phyloP scores from a whole-genome alignment of 1,140 invertebrate species.

The Habropoda laboriosa region DNA sequence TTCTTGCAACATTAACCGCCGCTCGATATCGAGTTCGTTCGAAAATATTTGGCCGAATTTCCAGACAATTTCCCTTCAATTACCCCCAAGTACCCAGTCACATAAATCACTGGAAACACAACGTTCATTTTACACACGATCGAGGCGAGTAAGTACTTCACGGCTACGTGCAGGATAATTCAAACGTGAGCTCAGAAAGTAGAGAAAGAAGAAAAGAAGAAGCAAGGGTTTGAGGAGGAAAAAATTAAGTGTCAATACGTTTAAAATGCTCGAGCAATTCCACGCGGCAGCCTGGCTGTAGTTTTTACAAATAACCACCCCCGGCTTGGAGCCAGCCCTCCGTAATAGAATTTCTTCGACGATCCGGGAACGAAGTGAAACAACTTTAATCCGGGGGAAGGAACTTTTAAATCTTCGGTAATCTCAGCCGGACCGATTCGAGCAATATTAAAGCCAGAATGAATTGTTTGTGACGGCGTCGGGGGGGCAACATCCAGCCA shows the following conservation, averaged over 20 bases:
- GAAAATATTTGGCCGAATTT: not conserved
- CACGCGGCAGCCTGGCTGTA: not conserved
- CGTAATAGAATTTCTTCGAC: slow-evolving; percentile 34
- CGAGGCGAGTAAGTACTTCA: not conserved
- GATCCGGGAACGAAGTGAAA: not conserved
- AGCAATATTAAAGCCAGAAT: slow-evolving; percentile 8
- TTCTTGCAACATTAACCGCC: too few species aligned
- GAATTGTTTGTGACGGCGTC: not conserved
- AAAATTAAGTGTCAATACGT: slow-evolving; percentile 3
- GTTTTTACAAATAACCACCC: slow-evolving; percentile 34
- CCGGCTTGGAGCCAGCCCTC: not conserved
- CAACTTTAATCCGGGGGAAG: slow-evolving; percentile 33
- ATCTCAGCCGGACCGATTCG: slow-evolving; percentile 17
- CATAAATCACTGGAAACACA: not conserved
- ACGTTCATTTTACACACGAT: not conserved
- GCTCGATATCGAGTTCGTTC: too few species aligned
- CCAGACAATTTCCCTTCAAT: not conserved
- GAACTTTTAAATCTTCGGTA: slow-evolving; percentile 46
- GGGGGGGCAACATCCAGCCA: not conserved
- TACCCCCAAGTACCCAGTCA: not conserved
- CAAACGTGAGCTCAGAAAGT: not conserved
- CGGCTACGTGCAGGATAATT: not conserved
- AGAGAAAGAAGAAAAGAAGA: not conserved
- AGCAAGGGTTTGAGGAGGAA: not conserved
- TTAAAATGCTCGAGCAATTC: not conserved